Conservation (phyloP, 2,113 vertebrate genomes). For the Daboia siamensis region DNA sequence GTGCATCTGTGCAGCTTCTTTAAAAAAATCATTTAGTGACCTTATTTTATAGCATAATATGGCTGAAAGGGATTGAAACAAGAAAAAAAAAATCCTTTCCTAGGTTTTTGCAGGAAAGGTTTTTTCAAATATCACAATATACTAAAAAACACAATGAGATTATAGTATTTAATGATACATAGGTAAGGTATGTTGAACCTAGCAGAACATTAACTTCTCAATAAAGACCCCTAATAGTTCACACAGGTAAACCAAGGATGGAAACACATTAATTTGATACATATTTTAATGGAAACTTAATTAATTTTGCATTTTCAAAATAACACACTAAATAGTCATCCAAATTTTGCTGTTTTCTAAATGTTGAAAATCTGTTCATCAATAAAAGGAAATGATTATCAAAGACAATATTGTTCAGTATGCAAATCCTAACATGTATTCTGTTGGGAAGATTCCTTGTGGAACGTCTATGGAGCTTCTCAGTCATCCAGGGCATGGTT, state of each 20-base stretch:
- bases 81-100: neutral
- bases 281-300: neutral
- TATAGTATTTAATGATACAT: neutral
- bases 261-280: neutral
- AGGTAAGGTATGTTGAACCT: neutral
- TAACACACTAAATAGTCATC: neutral
- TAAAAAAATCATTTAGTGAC: slow-evolving; percentile 1
- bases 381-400: neutral
- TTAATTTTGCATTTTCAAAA: neutral
- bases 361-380: neutral
- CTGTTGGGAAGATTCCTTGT: neutral
- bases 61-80: neutral
- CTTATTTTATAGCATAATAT: slow-evolving; percentile 3
- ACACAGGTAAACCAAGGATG: neutral
- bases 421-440: neutral
- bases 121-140: neutral
- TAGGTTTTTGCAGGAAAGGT: neutral
- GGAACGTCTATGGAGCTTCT: too few species aligned
- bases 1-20: neutral
- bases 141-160: neutral
- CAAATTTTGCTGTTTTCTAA: neutral
- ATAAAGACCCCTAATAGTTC: neutral
- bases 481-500: too few species aligned
- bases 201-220: neutral
- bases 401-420: neutral